Percentiles rank a stretch among this genome's conserved stretches.
Evolutionary conservation across 1,140 invertebrate species (phyloP).

Genomic region (Tetragnatha versicolor): DNA sequence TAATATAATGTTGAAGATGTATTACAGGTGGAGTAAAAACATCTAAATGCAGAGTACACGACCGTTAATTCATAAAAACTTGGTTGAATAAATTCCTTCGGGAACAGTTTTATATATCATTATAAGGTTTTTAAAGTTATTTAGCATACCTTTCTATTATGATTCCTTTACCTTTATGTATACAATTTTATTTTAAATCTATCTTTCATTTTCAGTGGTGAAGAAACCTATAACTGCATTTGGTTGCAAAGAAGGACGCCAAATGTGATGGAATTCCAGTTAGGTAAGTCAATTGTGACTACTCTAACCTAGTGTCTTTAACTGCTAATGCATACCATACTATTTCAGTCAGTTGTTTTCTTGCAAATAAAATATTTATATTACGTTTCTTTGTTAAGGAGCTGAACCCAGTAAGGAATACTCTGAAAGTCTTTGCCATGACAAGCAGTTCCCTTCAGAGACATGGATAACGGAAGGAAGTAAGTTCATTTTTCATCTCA

Average conservation of each 20-base stretch:
- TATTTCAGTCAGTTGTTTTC: background rate
- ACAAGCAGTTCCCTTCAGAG: slow-evolving; percentile 66
- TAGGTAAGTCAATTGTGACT: slow-evolving; percentile 60
- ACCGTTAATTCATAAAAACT: too few relatives aligned
- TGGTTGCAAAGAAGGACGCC: slow-evolving; percentile 71
- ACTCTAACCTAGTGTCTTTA: background rate
- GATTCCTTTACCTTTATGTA: too few relatives aligned
- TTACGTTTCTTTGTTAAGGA: slow-evolving; percentile 47
- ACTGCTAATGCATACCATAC: background rate
- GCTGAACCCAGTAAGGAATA: slow-evolving; percentile 60
- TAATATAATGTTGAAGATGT: too few relatives aligned
- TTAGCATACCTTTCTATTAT: too few relatives aligned
- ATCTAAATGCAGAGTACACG: too few relatives aligned
- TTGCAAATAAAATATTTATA: background rate
- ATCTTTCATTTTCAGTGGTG: slow-evolving; percentile 66
- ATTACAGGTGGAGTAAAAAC: too few relatives aligned
- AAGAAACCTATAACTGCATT: slow-evolving; percentile 73
- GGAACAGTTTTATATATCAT: too few relatives aligned
- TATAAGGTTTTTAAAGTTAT: too few relatives aligned
- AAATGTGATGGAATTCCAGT: slow-evolving; percentile 74
- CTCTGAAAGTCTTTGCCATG: slow-evolving; percentile 63
- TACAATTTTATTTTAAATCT: background rate
- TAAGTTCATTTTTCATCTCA: slow-evolving; percentile 61
- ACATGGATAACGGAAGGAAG: slow-evolving; percentile 75
- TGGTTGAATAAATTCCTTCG: too few relatives aligned